A percentile compares a stretch with the other conserved stretches of the same genome.
These are phyloP conservation scores for Tridacna crocea DNA, from an alignment of 2,888 invertebrate genomes.

Conservation along the genomic window DNA sequence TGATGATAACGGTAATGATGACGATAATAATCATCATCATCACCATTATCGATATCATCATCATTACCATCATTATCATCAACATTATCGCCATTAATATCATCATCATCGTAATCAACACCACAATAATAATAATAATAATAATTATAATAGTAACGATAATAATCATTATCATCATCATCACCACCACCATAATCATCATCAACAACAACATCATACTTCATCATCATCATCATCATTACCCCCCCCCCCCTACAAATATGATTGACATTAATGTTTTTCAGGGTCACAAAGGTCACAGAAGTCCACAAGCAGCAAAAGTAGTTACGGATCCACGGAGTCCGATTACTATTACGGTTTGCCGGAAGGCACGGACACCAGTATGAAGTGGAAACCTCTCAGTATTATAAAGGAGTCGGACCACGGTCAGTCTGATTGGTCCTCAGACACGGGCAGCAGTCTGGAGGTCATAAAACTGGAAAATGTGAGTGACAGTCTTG, in stretches of 20 bases:
- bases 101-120: too few species aligned
- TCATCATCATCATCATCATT: neutral
- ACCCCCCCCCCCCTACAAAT: neutral
- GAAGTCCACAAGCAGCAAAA: conserved; percentile 46
- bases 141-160: too few species aligned
- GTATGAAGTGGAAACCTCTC: conserved; percentile 50
- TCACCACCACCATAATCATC: too few species aligned
- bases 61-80: too few species aligned
- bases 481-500: conserved; percentile 54
- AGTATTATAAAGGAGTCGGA: conserved; percentile 61
- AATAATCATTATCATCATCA: too few species aligned
- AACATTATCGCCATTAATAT: too few species aligned
- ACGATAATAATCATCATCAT: too few species aligned
- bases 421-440: conserved; percentile 56
- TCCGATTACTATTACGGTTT: conserved; percentile 50
- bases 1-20: too few species aligned
- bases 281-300: conserved; percentile 44
- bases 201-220: too few species aligned
- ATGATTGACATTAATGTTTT: neutral
- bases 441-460: conserved; percentile 65
- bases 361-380: conserved; percentile 36
- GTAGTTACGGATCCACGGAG: conserved; percentile 57
- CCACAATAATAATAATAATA: too few species aligned
- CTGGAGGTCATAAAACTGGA: conserved; percentile 69
- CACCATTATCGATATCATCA: too few species aligned